phyloP scores from a whole-genome alignment of 2,113 vertebrate species.

The Anser brachyrhynchus region DNA sequence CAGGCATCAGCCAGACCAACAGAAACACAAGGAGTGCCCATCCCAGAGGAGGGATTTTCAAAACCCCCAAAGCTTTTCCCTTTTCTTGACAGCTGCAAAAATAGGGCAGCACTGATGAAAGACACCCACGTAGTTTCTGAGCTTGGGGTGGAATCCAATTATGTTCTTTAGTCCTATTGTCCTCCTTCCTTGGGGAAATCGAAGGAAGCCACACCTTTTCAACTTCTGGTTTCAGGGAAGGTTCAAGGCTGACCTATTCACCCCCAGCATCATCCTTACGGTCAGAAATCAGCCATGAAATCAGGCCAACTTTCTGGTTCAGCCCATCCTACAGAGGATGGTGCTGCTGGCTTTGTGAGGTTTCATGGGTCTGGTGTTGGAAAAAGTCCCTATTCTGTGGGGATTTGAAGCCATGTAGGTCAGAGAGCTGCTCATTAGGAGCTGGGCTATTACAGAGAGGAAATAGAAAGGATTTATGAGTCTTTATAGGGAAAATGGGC shows the following conservation, averaged over 20 bases:
- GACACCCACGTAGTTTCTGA: background rate
- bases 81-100: too few relatives aligned
- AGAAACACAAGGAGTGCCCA: too few relatives aligned
- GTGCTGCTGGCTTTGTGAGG: background rate
- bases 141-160: background rate
- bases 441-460: too few relatives aligned
- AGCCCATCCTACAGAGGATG: background rate
- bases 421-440: background rate
- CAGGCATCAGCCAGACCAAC: too few relatives aligned
- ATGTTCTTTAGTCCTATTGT: background rate
- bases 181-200: background rate
- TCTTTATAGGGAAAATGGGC: background rate
- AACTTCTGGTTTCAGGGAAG: too few relatives aligned
- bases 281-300: too few relatives aligned
- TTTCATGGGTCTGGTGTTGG: background rate
- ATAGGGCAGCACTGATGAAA: background rate
- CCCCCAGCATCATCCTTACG: too few relatives aligned
- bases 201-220: background rate
- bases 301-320: too few relatives aligned
- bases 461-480: background rate
- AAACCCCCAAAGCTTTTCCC: background rate
- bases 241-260: too few relatives aligned
- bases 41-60: too few relatives aligned
- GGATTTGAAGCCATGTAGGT: background rate
- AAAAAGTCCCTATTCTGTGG: fast-evolving